Evolutionary conservation across 2,113 vertebrate genomes (phyloP).

Genomic region (Ammospiza caudacuta): DNA sequence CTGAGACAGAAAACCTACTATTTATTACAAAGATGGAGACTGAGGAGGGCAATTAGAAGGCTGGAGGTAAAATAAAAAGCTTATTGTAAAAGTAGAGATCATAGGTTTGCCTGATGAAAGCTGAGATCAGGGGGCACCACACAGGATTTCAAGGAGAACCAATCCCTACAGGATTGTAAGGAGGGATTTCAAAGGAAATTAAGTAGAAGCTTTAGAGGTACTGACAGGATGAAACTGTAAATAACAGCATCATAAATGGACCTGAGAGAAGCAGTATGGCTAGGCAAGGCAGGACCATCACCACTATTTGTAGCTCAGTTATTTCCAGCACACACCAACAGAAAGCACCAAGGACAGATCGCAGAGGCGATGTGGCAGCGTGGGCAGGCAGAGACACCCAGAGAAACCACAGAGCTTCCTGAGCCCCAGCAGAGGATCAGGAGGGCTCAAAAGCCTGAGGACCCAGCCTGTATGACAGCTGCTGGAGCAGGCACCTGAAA

Average conservation of each 20-base stretch:
- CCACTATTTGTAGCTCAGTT: not conserved
- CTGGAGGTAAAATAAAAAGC: not conserved
- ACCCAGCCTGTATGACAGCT: not conserved
- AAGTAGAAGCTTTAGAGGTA: not conserved
- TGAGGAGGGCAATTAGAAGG: not conserved
- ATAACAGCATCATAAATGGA: not conserved
- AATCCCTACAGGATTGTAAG: not conserved
- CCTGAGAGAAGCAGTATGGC: not conserved
- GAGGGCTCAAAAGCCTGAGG: not conserved
- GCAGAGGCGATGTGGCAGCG: fast-evolving
- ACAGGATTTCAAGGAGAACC: not conserved
- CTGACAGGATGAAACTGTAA: not conserved
- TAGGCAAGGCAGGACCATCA: not conserved
- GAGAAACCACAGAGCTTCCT: fast-evolving
- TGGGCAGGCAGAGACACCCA: fast-evolving
- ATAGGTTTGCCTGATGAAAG: not conserved
- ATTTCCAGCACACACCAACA: not conserved
- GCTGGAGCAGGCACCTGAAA: not conserved
- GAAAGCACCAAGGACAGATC: not conserved
- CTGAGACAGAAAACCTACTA: not conserved
- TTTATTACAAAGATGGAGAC: not conserved
- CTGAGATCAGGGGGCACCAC: not conserved
- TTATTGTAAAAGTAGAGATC: not conserved
- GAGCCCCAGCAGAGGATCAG: not conserved
- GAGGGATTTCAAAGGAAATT: not conserved